A percentile compares a stretch with the other conserved stretches of the same genome.
Evolutionary conservation across 2,113 vertebrate genomes (phyloP).

Genomic region (Cnemophilus loriae): DNA sequence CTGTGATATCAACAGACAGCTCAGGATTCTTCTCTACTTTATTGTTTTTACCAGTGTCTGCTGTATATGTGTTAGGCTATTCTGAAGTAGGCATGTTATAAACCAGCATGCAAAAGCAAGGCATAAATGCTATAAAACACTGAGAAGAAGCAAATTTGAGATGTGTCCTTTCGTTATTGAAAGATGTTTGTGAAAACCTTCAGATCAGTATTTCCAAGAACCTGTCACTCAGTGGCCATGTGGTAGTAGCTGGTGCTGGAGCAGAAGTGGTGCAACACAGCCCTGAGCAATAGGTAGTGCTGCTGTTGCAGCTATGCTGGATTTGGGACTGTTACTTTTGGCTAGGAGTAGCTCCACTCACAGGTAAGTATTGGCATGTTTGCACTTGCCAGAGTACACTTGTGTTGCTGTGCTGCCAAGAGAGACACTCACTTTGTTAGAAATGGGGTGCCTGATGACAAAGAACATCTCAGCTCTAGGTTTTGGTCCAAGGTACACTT

Average conservation of each 20-base stretch:
- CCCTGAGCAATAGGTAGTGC: neutral
- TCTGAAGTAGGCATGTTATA: neutral
- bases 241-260: neutral
- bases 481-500: neutral
- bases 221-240: accelerated
- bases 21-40: neutral
- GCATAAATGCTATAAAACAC: neutral
- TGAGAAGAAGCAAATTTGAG: neutral
- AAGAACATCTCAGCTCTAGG: neutral
- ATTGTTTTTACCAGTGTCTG: neutral
- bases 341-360: neutral
- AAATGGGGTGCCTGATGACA: neutral
- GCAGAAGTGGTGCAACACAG: neutral
- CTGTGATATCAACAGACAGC: neutral
- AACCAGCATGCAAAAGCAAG: neutral
- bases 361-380: neutral
- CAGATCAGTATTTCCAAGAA: neutral
- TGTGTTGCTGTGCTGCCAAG: neutral
- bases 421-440: neutral
- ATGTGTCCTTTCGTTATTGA: neutral
- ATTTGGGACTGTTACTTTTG: neutral
- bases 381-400: neutral
- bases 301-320: neutral
- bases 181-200: neutral
- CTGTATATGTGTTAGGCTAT: neutral